Evolutionary conservation across 2,888 invertebrate species (phyloP).

Genomic region (Dascillus cervinus): DNA sequence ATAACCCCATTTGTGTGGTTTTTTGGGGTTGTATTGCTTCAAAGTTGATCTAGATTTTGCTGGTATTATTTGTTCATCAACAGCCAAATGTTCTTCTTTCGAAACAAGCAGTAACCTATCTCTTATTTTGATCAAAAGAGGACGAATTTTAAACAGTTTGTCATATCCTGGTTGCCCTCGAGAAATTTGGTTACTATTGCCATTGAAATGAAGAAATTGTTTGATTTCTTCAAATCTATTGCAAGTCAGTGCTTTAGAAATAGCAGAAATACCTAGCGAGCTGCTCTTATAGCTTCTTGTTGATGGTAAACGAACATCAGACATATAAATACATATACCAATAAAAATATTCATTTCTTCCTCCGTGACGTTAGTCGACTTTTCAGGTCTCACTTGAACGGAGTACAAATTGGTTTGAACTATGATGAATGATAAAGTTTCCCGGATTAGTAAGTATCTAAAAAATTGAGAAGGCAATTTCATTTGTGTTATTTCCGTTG

Average conservation of each 20-base stretch:
- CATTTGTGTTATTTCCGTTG: no score
- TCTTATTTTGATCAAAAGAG: slow-evolving; percentile 24
- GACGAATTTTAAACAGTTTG: slow-evolving; percentile 27
- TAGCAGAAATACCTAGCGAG: slow-evolving; percentile 8
- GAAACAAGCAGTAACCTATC: no score
- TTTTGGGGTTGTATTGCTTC: no score
- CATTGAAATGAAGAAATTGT: slow-evolving; percentile 14
- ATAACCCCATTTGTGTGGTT: no score
- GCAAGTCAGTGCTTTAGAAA: no score
- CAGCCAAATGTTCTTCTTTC: no score
- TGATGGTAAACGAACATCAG: slow-evolving; percentile 11
- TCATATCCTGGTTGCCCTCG: slow-evolving; percentile 18
- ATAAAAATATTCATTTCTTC: slow-evolving; percentile 7
- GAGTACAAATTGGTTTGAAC: no score
- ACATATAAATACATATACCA: slow-evolving; percentile 11
- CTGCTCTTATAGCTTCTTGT: slow-evolving; percentile 7
- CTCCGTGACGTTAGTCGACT: no score
- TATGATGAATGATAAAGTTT: no score
- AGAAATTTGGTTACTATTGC: slow-evolving; percentile 10
- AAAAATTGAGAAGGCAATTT: no score
- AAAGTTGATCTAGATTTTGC: slow-evolving; percentile 28
- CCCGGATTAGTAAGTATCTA: no score
- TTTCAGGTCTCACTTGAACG: no score
- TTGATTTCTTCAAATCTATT: slow-evolving; percentile 20
- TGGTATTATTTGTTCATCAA: slow-evolving; percentile 32